Percentiles rank a stretch among this genome's conserved stretches.
phyloP scores from a whole-genome alignment of 2,797 vertebrate genomes.

The Rhinella marina region DNA sequence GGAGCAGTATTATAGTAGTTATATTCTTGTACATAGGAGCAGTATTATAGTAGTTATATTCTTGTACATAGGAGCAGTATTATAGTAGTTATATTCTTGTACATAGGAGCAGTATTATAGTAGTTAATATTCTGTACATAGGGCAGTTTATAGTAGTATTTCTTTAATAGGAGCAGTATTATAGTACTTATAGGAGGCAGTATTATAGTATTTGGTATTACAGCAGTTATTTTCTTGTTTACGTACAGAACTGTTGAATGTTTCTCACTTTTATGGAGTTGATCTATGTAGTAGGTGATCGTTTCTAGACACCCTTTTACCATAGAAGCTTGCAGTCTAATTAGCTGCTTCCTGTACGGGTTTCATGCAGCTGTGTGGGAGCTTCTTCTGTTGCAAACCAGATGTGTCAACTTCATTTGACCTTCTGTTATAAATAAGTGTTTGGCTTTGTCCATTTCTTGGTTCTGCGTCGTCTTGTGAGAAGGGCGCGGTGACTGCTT shows the following conservation, averaged over 20 bases:
- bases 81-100: conserved; percentile 12
- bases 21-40: background rate
- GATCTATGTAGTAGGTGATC: too few species aligned
- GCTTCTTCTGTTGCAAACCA: conserved; percentile 66
- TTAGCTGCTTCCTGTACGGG: background rate
- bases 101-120: background rate
- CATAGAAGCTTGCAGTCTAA: conserved; percentile 13
- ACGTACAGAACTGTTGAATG: too few species aligned
- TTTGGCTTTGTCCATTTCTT: conserved; percentile 2
- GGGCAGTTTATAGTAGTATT: too few species aligned
- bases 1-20: conserved; percentile 1
- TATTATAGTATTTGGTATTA: conserved; percentile 1
- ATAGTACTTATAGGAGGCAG: background rate
- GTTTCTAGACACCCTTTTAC: background rate
- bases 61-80: background rate
- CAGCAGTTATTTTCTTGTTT: too few species aligned
- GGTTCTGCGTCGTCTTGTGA: background rate
- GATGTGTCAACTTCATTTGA: conserved; percentile 68
- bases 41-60: conserved; percentile 12
- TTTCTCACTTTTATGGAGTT: background rate
- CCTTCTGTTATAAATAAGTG: conserved; percentile 54
- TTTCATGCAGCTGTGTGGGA: conserved; percentile 48
- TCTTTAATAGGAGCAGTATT: background rate
- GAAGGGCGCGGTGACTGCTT: too few species aligned
- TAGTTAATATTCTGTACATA: background rate